phyloP scores from a whole-genome alignment of 2,113 vertebrate genomes.

The Corydoras sp. region DNA sequence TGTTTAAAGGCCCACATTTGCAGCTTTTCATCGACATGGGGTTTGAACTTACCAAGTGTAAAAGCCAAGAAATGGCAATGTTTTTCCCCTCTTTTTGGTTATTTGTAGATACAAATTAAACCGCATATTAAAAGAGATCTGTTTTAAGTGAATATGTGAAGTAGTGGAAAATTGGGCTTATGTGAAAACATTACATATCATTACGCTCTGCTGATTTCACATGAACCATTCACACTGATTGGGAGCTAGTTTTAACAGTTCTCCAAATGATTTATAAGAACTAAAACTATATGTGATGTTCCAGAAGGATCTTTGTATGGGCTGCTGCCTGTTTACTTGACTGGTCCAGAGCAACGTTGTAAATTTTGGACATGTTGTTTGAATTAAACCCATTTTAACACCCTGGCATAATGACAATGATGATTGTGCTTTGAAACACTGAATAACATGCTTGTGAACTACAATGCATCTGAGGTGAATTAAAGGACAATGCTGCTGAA shows the following conservation, averaged over 20 bases:
- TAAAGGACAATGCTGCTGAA: background rate
- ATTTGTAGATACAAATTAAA: too few relatives aligned
- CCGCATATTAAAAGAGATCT: background rate
- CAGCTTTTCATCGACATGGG: too few relatives aligned
- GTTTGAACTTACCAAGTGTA: too few relatives aligned
- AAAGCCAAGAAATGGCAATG: too few relatives aligned
- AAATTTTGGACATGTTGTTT: slow-evolving; percentile 2
- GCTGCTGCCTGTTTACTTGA: slow-evolving; percentile 7
- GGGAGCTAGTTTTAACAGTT: slow-evolving; percentile 7
- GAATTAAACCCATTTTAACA: background rate
- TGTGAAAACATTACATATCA: background rate
- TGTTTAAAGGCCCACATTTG: too few relatives aligned
- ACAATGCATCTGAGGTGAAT: background rate
- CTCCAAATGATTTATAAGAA: slow-evolving; percentile 26
- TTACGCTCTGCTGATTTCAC: background rate
- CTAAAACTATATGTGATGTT: slow-evolving; percentile 6
- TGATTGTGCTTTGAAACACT: background rate
- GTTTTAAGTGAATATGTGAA: background rate
- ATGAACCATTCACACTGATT: slow-evolving; percentile 19
- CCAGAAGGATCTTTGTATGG: slow-evolving; percentile 1
- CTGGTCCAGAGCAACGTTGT: background rate
- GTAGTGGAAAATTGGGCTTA: background rate
- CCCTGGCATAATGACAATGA: background rate
- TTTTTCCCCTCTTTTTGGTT: too few relatives aligned
- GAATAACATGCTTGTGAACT: slow-evolving; percentile 13